phyloP scores from a whole-genome alignment of 2,797 vertebrate species.

The Neostethus bicornis region DNA sequence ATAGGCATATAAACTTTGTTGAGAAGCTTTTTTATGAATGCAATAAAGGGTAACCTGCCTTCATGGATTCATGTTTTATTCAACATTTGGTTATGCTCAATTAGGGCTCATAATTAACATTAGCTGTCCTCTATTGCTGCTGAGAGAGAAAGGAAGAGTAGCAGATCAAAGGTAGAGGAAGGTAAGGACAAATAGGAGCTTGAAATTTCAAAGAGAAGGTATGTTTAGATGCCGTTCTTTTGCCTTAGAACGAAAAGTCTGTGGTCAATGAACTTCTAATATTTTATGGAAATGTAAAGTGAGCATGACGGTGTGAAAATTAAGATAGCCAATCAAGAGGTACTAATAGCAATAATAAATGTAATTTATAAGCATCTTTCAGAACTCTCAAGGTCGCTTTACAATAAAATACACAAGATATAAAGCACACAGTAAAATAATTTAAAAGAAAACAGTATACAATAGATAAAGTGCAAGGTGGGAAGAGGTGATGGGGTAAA shows the following conservation, averaged over 20 bases:
- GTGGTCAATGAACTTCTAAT: neutral
- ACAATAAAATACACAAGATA: too few species aligned
- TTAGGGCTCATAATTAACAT: slow-evolving; percentile 69
- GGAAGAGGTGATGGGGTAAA: too few species aligned
- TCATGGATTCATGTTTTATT: slow-evolving; percentile 71
- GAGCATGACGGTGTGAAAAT: too few species aligned
- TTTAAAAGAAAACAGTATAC: too few species aligned
- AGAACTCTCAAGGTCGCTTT: too few species aligned
- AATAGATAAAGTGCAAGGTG: too few species aligned
- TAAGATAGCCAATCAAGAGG: neutral
- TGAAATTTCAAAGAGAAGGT: neutral
- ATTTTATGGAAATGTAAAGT: slow-evolving; percentile 7
- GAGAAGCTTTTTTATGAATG: slow-evolving; percentile 50
- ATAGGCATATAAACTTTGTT: slow-evolving; percentile 69
- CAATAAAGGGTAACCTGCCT: slow-evolving; percentile 54
- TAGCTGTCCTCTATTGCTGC: slow-evolving; percentile 39
- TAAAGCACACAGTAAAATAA: too few species aligned
- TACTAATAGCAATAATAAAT: too few species aligned
- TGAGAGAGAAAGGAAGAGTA: slow-evolving; percentile 6
- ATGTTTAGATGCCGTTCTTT: neutral
- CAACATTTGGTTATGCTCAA: slow-evolving; percentile 70
- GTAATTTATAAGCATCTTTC: too few species aligned
- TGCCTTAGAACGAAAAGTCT: neutral
- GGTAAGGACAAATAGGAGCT: slow-evolving; percentile 1
- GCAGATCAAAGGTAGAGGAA: slow-evolving; percentile 3